Conservation (phyloP, 2,797 vertebrate species). For the Astyanax mexicanus region DNA sequence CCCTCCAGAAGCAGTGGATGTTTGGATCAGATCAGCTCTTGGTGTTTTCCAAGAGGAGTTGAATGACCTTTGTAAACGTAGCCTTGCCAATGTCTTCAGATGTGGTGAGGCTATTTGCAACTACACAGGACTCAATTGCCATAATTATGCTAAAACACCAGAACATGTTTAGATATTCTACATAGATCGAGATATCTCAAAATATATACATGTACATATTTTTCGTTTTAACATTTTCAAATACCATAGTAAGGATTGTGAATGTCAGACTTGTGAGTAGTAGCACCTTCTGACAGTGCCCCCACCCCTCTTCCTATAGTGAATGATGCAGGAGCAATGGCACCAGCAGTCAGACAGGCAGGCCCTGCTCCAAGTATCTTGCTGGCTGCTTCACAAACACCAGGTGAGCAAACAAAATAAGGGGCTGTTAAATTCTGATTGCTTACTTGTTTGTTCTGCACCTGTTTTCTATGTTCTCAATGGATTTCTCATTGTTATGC, state of each 20-base stretch:
- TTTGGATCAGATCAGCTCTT: conserved; percentile 63
- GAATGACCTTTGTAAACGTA: conserved; percentile 69
- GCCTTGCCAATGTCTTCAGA: conserved; percentile 64
- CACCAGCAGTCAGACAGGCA: conserved; percentile 9
- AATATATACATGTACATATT: too few relatives aligned
- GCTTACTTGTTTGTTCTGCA: not conserved
- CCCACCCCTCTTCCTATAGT: conserved; percentile 60
- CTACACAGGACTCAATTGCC: conserved; percentile 57
- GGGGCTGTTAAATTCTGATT: not conserved
- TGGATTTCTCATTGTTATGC: not conserved
- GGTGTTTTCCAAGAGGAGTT: conserved; percentile 66
- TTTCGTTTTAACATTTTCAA: too few relatives aligned
- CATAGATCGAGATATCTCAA: too few relatives aligned
- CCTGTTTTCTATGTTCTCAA: not conserved
- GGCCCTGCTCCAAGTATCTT: not conserved
- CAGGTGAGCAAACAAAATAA: not conserved
- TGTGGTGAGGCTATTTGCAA: conserved; percentile 60
- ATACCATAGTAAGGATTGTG: too few relatives aligned
- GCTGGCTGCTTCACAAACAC: conserved; percentile 29
- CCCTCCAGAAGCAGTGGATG: conserved; percentile 55
- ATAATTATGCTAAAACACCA: conserved; percentile 8
- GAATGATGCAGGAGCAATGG: conserved; percentile 54
- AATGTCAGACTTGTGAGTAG: too few relatives aligned
- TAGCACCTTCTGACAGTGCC: too few relatives aligned
- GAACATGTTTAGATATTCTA: too few relatives aligned